phyloP scores from a whole-genome alignment of 2,888 invertebrate species.

The Pseudanteris insignis region DNA sequence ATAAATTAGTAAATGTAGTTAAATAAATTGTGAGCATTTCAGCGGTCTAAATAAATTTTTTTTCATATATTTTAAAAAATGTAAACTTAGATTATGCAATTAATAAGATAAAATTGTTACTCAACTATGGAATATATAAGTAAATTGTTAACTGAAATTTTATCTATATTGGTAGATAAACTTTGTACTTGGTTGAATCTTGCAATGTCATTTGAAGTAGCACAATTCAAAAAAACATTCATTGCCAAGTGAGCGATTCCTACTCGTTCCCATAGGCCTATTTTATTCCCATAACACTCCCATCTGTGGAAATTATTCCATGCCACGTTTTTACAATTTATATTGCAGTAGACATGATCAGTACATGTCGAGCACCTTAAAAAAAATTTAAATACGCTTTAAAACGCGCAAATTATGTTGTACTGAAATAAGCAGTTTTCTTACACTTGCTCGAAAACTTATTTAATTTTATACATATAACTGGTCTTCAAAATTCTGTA shows the following conservation, averaged over 20 bases:
- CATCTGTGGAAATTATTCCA: conserved; percentile 73
- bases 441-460: not conserved
- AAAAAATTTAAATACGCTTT: conserved; percentile 24
- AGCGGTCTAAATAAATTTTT: conserved; percentile 69
- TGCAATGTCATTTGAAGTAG: conserved; percentile 60
- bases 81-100: not conserved
- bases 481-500: no score
- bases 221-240: conserved; percentile 72
- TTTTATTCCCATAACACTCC: conserved; percentile 76
- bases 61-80: not conserved
- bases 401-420: not conserved
- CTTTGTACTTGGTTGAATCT: conserved; percentile 75
- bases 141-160: conserved; percentile 73
- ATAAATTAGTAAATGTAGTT: conserved; percentile 73
- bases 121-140: conserved; percentile 77
- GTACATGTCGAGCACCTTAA: conserved; percentile 75
- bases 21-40: conserved; percentile 75
- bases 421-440: not conserved
- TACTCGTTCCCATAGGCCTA: conserved; percentile 74
- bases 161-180: conserved; percentile 78
- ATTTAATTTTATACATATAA: no score
- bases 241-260: conserved; percentile 85
- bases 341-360: conserved; percentile 75
- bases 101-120: conserved; percentile 1
- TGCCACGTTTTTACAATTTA: conserved; percentile 71